Evolutionary conservation across 2,113 vertebrate species (phyloP), one percentile per base, ranked within the genome.

Genomic region (Pseudopodoces humilis): DNA sequence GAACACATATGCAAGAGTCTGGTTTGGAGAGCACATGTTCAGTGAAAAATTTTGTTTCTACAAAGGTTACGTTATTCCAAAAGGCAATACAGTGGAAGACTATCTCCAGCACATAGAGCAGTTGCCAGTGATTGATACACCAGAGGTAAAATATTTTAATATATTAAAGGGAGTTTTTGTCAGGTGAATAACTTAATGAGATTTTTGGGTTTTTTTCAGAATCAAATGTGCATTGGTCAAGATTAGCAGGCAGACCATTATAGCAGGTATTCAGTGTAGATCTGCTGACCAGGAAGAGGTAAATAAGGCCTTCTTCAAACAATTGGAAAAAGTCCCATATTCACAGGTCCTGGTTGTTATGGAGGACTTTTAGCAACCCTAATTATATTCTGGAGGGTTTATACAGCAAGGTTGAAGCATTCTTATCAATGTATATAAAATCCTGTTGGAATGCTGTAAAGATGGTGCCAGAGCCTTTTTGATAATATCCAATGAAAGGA

Each of bases 11-110:
- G 67, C 98, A 3, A 90, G 75, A 4, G 98, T 98, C 53, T 99
- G 98, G 98, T 99, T 99, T 92, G 98, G 98, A 28, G 98, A 98
- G 74, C 96, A 91, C 94, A 98, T 98, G 81, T 98, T 98, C 92
- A 86, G 68, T 5, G 97, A 98, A 52, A 96, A 79, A 2, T 98
- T 99, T 93, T 98, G 92, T 84, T 99, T 99, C 97, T 99, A 98
- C 90, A 97, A 97, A 71, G 98, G 96, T 70, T 99, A 99, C 69
- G 60, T 81, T 52, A 97, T 98, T 83, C 98, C 98, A 5, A 87
- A 89, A 86, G 97, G 97, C 72, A 98, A 95, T 87, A 98, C 92
- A 4, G 82, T 98, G n/a, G 98, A 98, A 93, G 98, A 99, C 20
- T 97, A 98, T 93, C 96, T 98, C 63, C 97, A 97, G 83, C 97